Conservation (phyloP, 37 sponge, comb jelly and placozoan species). For the Dysidea cf. avara region DNA sequence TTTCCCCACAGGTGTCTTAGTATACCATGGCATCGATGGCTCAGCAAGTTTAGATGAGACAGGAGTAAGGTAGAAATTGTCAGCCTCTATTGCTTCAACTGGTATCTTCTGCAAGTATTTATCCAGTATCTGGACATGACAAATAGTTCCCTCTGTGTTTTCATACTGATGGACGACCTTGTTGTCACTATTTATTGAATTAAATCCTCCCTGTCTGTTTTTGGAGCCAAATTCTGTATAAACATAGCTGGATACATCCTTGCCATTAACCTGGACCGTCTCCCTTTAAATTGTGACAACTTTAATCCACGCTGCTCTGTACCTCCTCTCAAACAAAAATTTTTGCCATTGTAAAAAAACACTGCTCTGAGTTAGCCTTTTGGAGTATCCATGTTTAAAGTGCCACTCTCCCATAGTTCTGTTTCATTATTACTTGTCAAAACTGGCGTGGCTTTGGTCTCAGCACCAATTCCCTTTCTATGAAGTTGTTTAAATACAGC, state of each 20-base stretch:
- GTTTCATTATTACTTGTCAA: constrained; percentile 7
- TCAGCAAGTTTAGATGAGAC: not conserved
- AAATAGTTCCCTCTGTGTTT: constrained; percentile 9
- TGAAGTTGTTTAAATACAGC: constrained; percentile 9
- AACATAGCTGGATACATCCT: not conserved
- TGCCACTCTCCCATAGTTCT: constrained; percentile 24
- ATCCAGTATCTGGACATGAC: constrained; percentile 22
- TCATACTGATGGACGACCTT: constrained; percentile 24
- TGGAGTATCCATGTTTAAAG: constrained; percentile 16
- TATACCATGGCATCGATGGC: constrained; percentile 7
- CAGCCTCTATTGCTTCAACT: constrained; percentile 14
- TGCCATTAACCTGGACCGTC: not conserved
- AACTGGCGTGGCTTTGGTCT: constrained; percentile 7
- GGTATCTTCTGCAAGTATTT: too few relatives aligned
- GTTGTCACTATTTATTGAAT: constrained; percentile 12
- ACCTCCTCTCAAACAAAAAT: constrained; percentile 38
- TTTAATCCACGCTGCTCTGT: constrained; percentile 36
- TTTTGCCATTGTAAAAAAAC: constrained; percentile 47
- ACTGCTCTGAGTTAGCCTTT: constrained; percentile 41
- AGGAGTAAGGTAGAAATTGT: constrained; percentile 17
- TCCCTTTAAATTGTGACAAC: constrained; percentile 21
- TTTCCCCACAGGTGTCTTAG: constrained; percentile 22
- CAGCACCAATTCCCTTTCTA: constrained; percentile 12
- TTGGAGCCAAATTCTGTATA: constrained; percentile 50
- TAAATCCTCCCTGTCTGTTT: constrained; percentile 38